phyloP scores from a whole-genome alignment of 2,888 invertebrate species.

The Cantharis nigra region DNA sequence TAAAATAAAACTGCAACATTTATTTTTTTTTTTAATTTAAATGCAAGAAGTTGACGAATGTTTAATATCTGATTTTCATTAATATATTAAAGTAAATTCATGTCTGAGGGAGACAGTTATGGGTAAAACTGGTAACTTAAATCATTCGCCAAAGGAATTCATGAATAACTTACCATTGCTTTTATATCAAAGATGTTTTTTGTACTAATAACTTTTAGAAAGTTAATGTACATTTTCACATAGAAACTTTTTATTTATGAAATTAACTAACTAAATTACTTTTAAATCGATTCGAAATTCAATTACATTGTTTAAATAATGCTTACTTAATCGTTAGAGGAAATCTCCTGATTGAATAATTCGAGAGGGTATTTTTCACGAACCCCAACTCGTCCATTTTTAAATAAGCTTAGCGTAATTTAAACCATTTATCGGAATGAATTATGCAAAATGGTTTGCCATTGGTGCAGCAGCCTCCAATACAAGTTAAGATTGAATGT shows the following conservation, averaged over 20 bases:
- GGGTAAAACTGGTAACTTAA: constrained; percentile 37
- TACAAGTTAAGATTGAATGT: constrained; percentile 25
- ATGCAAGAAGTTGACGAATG: constrained; percentile 29
- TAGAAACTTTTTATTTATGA: constrained; percentile 3
- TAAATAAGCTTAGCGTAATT: constrained; percentile 27
- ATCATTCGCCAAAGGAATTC: constrained; percentile 38
- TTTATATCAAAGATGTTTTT: constrained; percentile 7
- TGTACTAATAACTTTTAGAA: constrained; percentile 28
- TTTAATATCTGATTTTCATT: constrained; percentile 37
- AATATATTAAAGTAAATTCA: constrained; percentile 38
- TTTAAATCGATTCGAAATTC: neutral
- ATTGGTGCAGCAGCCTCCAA: constrained; percentile 32
- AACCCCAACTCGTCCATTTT: constrained; percentile 18
- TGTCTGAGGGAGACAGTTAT: constrained; percentile 35
- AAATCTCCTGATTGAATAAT: neutral
- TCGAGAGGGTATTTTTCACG: neutral
- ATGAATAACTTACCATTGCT: constrained; percentile 34
- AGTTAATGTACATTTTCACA: constrained; percentile 13
- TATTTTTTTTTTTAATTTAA: constrained; percentile 20
- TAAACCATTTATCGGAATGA: constrained; percentile 32
- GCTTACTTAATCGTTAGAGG: neutral
- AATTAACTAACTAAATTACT: neutral
- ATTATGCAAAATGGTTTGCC: constrained; percentile 40
- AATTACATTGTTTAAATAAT: neutral
- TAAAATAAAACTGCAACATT: constrained; percentile 11